Evolutionary conservation across 1,140 invertebrate species (phyloP).

Genomic region (Hycleus phaleratus): DNA sequence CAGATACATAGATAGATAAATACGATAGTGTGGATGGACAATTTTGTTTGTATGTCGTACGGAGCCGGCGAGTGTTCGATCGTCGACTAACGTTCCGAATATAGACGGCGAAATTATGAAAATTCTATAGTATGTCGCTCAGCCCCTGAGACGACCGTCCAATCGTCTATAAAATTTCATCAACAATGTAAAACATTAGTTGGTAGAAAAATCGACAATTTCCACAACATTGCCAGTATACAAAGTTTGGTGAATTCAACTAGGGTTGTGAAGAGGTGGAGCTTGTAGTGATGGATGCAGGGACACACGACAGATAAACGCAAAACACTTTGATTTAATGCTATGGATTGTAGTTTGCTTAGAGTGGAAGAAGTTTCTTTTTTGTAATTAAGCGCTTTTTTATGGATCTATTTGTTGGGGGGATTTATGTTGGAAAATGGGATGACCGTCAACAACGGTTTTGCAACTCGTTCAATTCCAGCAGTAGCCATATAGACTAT

Average conservation of each 20-base stretch:
- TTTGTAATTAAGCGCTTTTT: slow-evolving; percentile 37
- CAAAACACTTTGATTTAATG: slow-evolving; percentile 40
- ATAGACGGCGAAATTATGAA: slow-evolving; percentile 15
- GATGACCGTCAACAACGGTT: too few relatives aligned
- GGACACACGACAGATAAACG: slow-evolving; percentile 37
- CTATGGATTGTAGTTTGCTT: slow-evolving; percentile 35
- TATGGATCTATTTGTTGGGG: slow-evolving; percentile 27
- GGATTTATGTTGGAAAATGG: slow-evolving; percentile 26
- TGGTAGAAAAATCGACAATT: too few relatives aligned
- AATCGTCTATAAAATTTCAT: slow-evolving; percentile 9
- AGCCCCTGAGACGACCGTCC: slow-evolving; percentile 12
- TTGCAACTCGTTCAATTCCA: too few relatives aligned
- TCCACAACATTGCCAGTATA: background rate
- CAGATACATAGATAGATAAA: too few relatives aligned
- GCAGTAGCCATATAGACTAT: too few relatives aligned
- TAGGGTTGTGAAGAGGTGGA: slow-evolving; percentile 23
- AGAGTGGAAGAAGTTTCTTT: slow-evolving; percentile 33
- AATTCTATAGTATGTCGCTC: slow-evolving; percentile 11
- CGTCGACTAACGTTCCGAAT: slow-evolving; percentile 12
- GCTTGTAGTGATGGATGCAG: slow-evolving; percentile 32
- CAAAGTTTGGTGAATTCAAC: background rate
- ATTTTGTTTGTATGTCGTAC: slow-evolving; percentile 8
- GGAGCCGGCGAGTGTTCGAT: slow-evolving; percentile 6
- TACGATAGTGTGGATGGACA: slow-evolving; percentile 3
- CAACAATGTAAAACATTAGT: background rate